Base-by-base conservation (phyloP, 92 coral and sea anemone genomes). In the Pocillopora grandis region DNA sequence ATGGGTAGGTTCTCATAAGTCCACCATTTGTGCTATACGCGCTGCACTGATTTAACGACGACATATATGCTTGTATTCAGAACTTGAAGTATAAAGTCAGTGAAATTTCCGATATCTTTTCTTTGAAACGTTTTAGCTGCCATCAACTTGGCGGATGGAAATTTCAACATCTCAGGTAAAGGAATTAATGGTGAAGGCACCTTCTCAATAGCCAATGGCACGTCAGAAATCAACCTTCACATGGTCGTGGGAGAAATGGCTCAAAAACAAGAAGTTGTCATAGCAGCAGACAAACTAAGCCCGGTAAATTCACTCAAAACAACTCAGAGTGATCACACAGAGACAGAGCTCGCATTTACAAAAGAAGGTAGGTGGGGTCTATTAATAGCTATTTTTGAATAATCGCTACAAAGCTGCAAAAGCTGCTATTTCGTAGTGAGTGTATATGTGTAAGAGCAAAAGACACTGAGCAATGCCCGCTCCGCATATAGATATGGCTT, bases 141-240 rank as follows among this genome's bases (percentile, higher is more conserved):
- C 15, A 48, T 82, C 56, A 76, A 73, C 27, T 20, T 56, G n/a
- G 23, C 58, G 33, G 87, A 65, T 58, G 97, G 97, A 5, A 84
- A 79, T n/a, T 93, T 93, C 62, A 83, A 68, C 20, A 89, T 93
- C 61, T 58, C 90, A 36, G 97, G 92, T 36, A 85, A 79, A 35
- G 94, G 94, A 3, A 91, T 93, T 1, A 85, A 91, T 6, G 97
- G 97, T 12, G 94, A 87, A 84, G 97, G 97, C 5, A 91, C 94
- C 2, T 93, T 83, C 15, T n/a, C 90, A 3, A 11, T 84, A 15
- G 59, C 76, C 11, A 78, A 84, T 55, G 83, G 87, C 18, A 91
- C 88, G 9, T 91, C 97, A 21, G 93, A 86, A 71, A 86, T 93
- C 18, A 86, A 87, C 52, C 89, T 93, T 56, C 94, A 81, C 65